phyloP scores from a whole-genome alignment of 2,113 vertebrate genomes.

The Pimephales promelas region DNA sequence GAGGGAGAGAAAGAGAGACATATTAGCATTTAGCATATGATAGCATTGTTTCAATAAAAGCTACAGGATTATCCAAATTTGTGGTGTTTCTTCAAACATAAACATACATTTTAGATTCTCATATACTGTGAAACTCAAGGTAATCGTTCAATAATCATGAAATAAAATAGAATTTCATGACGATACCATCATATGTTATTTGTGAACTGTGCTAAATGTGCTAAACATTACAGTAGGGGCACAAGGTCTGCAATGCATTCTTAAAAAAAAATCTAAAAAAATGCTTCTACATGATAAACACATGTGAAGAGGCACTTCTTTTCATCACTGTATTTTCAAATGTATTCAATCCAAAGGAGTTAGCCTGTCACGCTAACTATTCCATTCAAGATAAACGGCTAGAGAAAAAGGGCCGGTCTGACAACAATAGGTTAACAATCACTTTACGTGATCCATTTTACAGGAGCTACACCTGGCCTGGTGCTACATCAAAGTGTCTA shows the following conservation, averaged over 20 bases:
- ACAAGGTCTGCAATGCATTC: neutral
- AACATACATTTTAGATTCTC: neutral
- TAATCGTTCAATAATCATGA: neutral
- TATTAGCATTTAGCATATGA: neutral
- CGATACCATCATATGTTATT: neutral
- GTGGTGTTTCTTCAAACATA: neutral
- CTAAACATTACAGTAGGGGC: neutral
- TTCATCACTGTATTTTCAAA: constrained; percentile 27
- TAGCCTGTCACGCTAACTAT: constrained; percentile 38
- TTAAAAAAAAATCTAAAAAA: neutral
- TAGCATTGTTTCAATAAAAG: neutral
- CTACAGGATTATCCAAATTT: neutral
- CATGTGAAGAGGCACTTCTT: neutral
- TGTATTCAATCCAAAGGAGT: constrained; percentile 66
- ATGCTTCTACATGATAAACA: neutral
- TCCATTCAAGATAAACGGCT: constrained; percentile 69
- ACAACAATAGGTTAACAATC: constrained; percentile 75
- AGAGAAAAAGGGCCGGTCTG: constrained; percentile 63
- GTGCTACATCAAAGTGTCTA: constrained; percentile 72
- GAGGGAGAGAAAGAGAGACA: neutral
- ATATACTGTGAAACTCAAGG: neutral
- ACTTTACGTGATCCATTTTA: constrained; percentile 66
- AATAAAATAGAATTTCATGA: neutral
- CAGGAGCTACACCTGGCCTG: constrained; percentile 45
- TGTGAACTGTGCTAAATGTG: neutral